A percentile compares a stretch with the other conserved stretches of the same genome.
Conservation (phyloP, 2,113 vertebrate genomes). For the Grallaria varia region DNA sequence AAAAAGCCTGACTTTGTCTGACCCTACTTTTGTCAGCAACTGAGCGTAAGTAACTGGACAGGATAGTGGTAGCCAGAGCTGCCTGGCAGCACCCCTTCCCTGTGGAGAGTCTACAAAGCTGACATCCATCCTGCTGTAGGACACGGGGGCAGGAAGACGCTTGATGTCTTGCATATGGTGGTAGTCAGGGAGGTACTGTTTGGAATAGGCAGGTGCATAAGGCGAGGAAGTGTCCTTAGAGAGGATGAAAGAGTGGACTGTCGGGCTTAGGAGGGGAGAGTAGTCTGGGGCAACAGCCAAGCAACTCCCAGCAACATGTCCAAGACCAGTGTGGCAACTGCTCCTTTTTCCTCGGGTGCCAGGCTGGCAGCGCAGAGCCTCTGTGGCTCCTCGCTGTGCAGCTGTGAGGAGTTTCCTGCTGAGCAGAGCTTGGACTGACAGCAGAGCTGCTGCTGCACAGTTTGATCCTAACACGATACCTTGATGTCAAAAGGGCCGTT, state of each 20-base stretch:
- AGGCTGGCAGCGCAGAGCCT: not conserved
- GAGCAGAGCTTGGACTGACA: not conserved
- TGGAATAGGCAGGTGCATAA: not conserved
- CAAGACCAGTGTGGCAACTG: fast-evolving
- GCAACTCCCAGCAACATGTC: too few relatives aligned
- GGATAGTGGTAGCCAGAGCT: not conserved
- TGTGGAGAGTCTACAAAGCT: not conserved
- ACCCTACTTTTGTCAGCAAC: not conserved
- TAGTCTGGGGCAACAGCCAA: not conserved
- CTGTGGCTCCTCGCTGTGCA: not conserved
- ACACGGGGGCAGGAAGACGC: not conserved
- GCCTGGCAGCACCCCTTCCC: not conserved
- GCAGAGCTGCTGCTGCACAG: not conserved
- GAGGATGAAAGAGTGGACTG: not conserved
- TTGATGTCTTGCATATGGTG: fast-evolving
- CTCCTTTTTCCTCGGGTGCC: fast-evolving
- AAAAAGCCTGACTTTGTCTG: not conserved
- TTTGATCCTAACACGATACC: fast-evolving
- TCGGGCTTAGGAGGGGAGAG: not conserved
- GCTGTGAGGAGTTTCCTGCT: not conserved
- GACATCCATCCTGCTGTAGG: not conserved
- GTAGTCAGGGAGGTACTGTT: not conserved
- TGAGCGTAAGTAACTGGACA: fast-evolving
- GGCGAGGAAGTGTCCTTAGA: not conserved
- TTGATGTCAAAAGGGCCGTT: fast-evolving